These are phyloP conservation scores for Orestias chungarensis DNA, from an alignment of 2,797 vertebrate genomes.

Conservation along the genomic window DNA sequence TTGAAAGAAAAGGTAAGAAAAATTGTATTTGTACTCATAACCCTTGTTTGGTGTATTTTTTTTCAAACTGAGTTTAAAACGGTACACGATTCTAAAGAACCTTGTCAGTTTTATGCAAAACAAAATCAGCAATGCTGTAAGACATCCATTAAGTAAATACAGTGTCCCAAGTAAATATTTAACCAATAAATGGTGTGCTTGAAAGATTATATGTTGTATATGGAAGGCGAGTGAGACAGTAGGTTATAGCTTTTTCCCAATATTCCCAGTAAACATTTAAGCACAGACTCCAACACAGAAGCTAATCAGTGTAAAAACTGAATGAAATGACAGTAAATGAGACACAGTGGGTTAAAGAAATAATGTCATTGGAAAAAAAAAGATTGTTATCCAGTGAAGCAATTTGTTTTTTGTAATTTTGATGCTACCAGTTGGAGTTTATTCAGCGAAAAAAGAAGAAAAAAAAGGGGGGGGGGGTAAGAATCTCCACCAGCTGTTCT, in stretches of 20 bases:
- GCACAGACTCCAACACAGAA: constrained; percentile 61
- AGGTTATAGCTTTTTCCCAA: constrained; percentile 25
- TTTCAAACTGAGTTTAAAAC: constrained; percentile 48
- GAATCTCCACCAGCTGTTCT: constrained; percentile 26
- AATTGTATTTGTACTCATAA: constrained; percentile 59
- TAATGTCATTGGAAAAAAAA: constrained; percentile 43
- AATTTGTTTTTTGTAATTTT: constrained; percentile 30
- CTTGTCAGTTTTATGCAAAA: constrained; percentile 25
- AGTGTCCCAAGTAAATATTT: constrained; percentile 27
- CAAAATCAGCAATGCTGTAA: constrained; percentile 42
- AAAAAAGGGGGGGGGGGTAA: too few species aligned
- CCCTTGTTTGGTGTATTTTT: constrained; percentile 36
- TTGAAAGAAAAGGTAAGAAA: constrained; percentile 46
- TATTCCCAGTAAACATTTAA: constrained; percentile 42
- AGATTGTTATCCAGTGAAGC: constrained; percentile 40
- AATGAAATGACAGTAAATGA: constrained; percentile 16
- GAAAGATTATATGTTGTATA: constrained; percentile 38
- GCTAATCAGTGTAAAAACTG: constrained; percentile 19
- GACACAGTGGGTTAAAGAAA: neutral
- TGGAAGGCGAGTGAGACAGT: constrained; percentile 34
- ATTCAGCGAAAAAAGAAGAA: neutral
- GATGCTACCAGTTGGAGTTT: constrained; percentile 35
- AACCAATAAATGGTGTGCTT: constrained; percentile 34
- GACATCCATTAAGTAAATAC: constrained; percentile 34
- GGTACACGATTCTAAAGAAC: constrained; percentile 33